phyloP scores from a whole-genome alignment of 2,113 vertebrate genomes.

The Bolborhynchus lineola region DNA sequence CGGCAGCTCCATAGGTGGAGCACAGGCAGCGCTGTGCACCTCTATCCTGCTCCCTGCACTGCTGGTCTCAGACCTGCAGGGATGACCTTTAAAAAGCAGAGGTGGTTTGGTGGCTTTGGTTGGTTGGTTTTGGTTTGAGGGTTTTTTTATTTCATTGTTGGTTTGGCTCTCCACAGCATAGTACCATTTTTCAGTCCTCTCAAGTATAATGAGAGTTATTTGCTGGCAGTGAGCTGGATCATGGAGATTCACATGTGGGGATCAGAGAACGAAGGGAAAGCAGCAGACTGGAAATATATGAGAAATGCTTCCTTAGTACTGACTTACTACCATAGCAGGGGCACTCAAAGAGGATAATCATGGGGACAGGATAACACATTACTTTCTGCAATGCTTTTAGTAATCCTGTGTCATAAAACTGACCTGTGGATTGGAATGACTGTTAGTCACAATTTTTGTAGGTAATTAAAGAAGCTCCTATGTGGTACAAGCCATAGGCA shows the following conservation, averaged over 20 bases:
- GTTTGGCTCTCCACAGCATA: neutral
- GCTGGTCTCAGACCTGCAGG: neutral
- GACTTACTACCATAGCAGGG: neutral
- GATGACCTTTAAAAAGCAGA: slow-evolving; percentile 7
- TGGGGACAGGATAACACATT: neutral
- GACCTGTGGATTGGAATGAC: neutral
- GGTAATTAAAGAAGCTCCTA: neutral
- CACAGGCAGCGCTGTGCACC: neutral
- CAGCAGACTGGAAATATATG: neutral
- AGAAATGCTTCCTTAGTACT: neutral
- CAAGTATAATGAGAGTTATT: neutral
- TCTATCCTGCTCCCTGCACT: neutral
- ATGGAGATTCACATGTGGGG: accelerated
- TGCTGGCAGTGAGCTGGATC: neutral
- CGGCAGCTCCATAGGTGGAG: neutral
- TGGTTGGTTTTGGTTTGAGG: neutral
- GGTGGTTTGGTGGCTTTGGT: neutral
- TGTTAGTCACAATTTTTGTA: neutral
- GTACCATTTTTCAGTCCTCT: neutral
- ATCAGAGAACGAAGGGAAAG: neutral
- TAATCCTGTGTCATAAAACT: neutral
- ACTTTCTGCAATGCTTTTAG: neutral
- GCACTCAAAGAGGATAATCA: neutral
- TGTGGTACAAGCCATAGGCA: neutral
- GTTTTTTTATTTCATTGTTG: neutral